These are phyloP conservation scores for Drosophila lutescens DNA, from an alignment of 2,888 invertebrate genomes.

Conservation along the genomic window DNA sequence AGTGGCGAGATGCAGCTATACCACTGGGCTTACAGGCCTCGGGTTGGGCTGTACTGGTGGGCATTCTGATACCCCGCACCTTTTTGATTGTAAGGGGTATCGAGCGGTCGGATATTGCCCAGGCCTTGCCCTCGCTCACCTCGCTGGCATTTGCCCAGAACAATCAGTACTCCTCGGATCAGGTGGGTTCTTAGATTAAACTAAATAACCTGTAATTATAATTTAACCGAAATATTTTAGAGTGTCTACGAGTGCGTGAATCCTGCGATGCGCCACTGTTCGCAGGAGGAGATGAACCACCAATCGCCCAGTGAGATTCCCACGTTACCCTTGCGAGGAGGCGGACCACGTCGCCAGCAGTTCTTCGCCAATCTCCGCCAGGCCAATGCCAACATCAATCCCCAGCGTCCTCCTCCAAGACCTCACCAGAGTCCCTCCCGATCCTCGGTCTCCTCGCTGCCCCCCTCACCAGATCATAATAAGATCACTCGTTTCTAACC, in stretches of 20 bases:
- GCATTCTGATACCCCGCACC: constrained; percentile 89
- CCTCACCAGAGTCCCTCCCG: constrained; percentile 78
- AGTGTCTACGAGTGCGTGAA: constrained; percentile 87
- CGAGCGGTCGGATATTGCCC: constrained; percentile 87
- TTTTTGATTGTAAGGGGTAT: constrained; percentile 88
- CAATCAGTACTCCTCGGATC: constrained; percentile 84
- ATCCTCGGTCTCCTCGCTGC: constrained; percentile 82
- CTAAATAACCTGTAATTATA: neutral
- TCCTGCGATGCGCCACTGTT: constrained; percentile 85
- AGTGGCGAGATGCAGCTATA: constrained; percentile 86
- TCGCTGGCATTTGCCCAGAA: constrained; percentile 84
- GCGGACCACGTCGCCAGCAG: constrained; percentile 82
- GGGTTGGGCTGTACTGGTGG: constrained; percentile 87
- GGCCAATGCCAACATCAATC: constrained; percentile 82
- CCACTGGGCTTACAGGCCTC: constrained; percentile 87
- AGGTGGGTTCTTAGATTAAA: constrained; percentile 65
- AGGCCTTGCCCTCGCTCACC: constrained; percentile 85
- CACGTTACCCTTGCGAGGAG: constrained; percentile 83
- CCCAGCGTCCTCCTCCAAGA: constrained; percentile 77
- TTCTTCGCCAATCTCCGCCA: constrained; percentile 84
- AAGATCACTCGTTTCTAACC: constrained; percentile 84
- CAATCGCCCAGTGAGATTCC: constrained; percentile 84
- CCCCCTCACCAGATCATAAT: constrained; percentile 81
- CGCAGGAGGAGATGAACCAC: constrained; percentile 82
- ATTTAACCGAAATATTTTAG: constrained; percentile 70